Evolutionary conservation across 2,113 vertebrate species (phyloP), one percentile per base, ranked within the genome.

Genomic region (Mustelus asterias): DNA sequence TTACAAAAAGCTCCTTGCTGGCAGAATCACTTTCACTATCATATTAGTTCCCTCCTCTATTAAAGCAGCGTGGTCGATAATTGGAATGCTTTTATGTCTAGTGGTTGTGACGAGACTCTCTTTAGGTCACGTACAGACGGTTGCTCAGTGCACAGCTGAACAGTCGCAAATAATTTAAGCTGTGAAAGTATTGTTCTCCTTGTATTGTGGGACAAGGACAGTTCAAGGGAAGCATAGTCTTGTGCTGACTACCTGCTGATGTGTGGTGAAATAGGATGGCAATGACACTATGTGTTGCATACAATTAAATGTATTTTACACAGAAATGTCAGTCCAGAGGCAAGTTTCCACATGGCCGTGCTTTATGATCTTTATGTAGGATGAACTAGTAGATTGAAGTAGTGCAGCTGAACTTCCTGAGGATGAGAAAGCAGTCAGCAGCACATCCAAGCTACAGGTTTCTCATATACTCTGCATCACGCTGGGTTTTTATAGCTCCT

Each of bases 401-500:
- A 97, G 97, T 97, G 97, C 96, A n/a, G 97, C 97, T 98, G 97
- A 98, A 98, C 98, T 98, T 98, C 97, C 97, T 97, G 97, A 97
- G 98, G 98, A 98, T 98, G 98, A 98, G 98, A 98, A 98, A 98
- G 98, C 98, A 97, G 97, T 97, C 98, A 98, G 98, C 96, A 98
- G 97, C 98, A 98, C 98, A 98, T 98, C 98, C 98, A 98, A 98
- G 98, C 98, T 98, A 98, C 97, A 98, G 98, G 97, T 98, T 98
- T 98, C 98, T 98, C 97, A 97, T 98, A 98, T 98, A 98, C 98
- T 98, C 97, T 97, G 96, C 97, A 97, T 98, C 98, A 98, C 98
- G 98, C 98, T 98, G 98, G 98, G 98, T 98, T 98, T 98, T 98
- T 98, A 98, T 98, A 98, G 98, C 98, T 98, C 97, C 98, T 98